A percentile compares a stretch with the other conserved stretches of the same genome.
Evolutionary conservation across 2,888 invertebrate genomes (phyloP).

Genomic region (Trissolcus japonicus): DNA sequence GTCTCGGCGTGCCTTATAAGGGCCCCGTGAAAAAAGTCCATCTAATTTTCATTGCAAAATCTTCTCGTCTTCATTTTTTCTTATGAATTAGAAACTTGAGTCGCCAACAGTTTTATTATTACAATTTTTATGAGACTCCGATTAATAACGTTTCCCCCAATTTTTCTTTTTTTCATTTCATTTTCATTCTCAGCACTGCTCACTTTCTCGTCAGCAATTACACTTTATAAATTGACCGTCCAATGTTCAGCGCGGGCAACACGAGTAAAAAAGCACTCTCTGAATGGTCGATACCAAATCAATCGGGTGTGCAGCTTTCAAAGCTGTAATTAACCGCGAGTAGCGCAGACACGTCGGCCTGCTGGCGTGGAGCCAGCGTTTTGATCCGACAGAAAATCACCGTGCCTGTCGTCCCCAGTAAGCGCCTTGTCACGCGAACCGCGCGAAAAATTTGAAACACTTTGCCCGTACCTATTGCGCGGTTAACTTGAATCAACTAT

Average conservation of each 20-base stretch:
- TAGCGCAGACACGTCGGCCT: slow-evolving; percentile 32
- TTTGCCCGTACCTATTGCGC: too few species aligned
- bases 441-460: too few species aligned
- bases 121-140: slow-evolving; percentile 3
- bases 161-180: too few species aligned
- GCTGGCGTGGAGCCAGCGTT: slow-evolving; percentile 17
- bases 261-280: slow-evolving; percentile 15
- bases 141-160: neutral
- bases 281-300: slow-evolving; percentile 26
- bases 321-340: slow-evolving; percentile 37
- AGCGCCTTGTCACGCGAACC: neutral
- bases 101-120: neutral
- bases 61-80: too few species aligned
- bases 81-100: too few species aligned
- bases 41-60: too few species aligned
- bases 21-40: too few species aligned
- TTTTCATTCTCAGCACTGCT: neutral
- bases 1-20: neutral
- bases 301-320: slow-evolving; percentile 24
- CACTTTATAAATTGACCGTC: slow-evolving; percentile 3
- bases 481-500: too few species aligned
- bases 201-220: slow-evolving; percentile 7
- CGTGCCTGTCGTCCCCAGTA: slow-evolving; percentile 15
- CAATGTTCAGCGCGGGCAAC: slow-evolving; percentile 1
- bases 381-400: slow-evolving; percentile 30